phyloP scores from a whole-genome alignment of 2,113 vertebrate genomes.

The Strix aluco region DNA sequence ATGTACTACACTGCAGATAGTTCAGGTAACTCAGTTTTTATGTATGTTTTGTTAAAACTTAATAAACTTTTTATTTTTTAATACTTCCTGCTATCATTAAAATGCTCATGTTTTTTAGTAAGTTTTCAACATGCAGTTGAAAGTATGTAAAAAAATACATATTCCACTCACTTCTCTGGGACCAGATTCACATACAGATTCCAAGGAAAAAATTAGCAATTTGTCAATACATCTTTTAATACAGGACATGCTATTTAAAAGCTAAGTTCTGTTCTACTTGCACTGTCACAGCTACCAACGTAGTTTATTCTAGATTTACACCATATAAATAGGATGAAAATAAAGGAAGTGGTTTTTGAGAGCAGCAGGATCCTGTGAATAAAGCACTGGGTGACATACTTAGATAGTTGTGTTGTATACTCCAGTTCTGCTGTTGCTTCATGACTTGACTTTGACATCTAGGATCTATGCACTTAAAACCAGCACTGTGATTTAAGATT shows the following conservation, averaged over 20 bases:
- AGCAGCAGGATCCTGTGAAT: not conserved
- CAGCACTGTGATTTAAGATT: not conserved
- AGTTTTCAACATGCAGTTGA: not conserved
- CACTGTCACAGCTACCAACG: not conserved
- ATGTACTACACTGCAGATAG: not conserved
- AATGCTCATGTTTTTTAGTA: accelerated
- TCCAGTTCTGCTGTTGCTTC: not conserved
- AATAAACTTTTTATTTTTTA: not conserved
- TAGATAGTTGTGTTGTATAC: not conserved
- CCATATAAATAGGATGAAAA: not conserved
- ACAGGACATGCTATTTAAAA: not conserved
- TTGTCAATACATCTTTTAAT: not conserved
- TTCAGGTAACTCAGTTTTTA: not conserved
- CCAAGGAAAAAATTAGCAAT: not conserved
- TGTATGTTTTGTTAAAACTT: not conserved
- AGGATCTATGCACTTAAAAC: not conserved
- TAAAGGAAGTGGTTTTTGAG: not conserved
- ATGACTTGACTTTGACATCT: not conserved
- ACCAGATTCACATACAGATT: not conserved
- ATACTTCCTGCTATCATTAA: not conserved
- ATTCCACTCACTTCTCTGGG: not conserved
- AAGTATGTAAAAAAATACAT: not conserved
- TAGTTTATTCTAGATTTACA: not conserved
- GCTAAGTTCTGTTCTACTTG: not conserved
- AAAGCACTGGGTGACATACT: not conserved